These are phyloP conservation scores for Nipponia nippon DNA, from an alignment of 2,113 vertebrate genomes.

Conservation along the genomic window DNA sequence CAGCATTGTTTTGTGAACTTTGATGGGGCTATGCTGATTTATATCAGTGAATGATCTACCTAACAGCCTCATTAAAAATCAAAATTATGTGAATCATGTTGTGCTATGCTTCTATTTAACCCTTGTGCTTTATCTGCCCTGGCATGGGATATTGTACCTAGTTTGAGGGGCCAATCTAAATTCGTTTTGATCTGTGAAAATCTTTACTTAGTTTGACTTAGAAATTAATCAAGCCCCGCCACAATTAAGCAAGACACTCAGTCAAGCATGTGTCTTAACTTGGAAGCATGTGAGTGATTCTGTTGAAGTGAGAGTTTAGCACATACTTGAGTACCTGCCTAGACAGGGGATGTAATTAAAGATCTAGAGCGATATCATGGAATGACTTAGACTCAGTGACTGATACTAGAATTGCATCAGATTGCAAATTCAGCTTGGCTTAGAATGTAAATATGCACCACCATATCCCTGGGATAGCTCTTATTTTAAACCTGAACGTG, in stretches of 20 bases:
- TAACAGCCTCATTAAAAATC: neutral
- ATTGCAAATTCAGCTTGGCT: neutral
- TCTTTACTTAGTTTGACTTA: neutral
- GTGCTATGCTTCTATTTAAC: neutral
- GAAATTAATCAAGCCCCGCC: neutral
- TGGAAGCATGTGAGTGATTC: neutral
- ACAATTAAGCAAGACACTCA: neutral
- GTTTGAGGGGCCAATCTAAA: neutral
- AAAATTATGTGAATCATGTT: neutral
- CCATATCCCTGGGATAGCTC: neutral
- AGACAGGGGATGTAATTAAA: neutral
- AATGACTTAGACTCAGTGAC: neutral
- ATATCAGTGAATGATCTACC: neutral
- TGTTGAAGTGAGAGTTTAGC: neutral
- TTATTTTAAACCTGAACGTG: neutral
- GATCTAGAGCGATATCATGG: neutral
- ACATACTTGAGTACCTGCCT: neutral
- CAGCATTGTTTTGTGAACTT: neutral
- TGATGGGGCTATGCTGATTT: neutral
- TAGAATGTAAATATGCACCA: neutral
- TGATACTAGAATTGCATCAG: neutral
- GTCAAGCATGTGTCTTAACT: neutral
- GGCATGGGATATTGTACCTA: neutral
- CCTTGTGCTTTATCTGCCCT: neutral
- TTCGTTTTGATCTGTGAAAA: neutral